Evolutionary conservation across 2,888 invertebrate species (phyloP).

Genomic region (Dynastes hyllus): DNA sequence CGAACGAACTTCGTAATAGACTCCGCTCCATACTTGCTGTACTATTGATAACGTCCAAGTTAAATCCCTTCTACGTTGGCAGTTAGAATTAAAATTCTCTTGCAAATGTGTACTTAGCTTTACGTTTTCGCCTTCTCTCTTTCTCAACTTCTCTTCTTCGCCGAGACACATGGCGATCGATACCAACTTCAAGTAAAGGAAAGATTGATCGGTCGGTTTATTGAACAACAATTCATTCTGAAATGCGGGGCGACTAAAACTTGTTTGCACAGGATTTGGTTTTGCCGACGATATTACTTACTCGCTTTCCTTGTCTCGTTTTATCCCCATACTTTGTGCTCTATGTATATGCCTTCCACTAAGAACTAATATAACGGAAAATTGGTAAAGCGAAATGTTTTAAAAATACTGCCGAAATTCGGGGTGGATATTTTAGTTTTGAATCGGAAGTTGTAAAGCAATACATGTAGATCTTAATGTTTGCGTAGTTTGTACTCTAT

Average conservation of each 20-base stretch:
- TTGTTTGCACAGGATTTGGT: slow-evolving; percentile 39
- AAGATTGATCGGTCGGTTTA: slow-evolving; percentile 42
- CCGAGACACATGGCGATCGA: slow-evolving; percentile 19
- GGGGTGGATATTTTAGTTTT: slow-evolving; percentile 12
- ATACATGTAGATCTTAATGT: no score
- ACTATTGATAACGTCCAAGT: no score
- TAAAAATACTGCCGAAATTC: not conserved
- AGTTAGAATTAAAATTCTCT: not conserved
- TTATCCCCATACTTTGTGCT: slow-evolving; percentile 10
- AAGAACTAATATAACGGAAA: slow-evolving; percentile 2
- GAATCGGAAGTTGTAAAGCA: no score
- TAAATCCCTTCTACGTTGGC: no score
- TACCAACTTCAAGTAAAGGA: slow-evolving; percentile 27
- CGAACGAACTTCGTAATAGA: no score
- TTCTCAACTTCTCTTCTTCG: not conserved
- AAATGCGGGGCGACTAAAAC: slow-evolving; percentile 33
- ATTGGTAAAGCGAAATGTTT: slow-evolving; percentile 12
- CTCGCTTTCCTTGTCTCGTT: slow-evolving; percentile 11
- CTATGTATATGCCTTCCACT: not conserved
- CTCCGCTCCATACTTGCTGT: no score
- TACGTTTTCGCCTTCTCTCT: not conserved
- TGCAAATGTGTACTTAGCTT: not conserved
- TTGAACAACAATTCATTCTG: slow-evolving; percentile 34
- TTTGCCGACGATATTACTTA: slow-evolving; percentile 27
- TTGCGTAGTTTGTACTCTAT: no score